Evolutionary conservation across 2,888 invertebrate genomes (phyloP).

Genomic region (Sinodicranocentrus sp.): DNA sequence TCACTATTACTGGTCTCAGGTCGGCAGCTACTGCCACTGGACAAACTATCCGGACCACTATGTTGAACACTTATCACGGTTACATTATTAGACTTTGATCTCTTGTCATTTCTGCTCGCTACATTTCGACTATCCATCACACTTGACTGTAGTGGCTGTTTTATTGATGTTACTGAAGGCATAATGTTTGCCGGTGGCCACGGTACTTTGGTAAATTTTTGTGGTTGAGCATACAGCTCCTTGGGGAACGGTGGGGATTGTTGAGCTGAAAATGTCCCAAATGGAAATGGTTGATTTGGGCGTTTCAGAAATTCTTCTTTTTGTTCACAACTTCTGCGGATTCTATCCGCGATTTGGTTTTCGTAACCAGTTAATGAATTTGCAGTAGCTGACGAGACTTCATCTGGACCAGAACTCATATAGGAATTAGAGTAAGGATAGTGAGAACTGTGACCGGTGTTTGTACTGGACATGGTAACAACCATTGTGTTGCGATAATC

Average conservation of each 20-base stretch:
- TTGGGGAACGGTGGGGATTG: conserved; percentile 74
- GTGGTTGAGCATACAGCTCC: conserved; percentile 84
- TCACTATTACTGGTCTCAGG: conserved; percentile 64
- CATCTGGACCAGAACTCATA: background rate
- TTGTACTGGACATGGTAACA: conserved; percentile 73
- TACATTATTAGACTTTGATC: conserved; percentile 64
- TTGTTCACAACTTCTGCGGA: conserved; percentile 91
- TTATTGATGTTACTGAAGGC: conserved; percentile 64
- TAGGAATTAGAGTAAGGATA: conserved; percentile 7
- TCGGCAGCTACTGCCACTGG: conserved; percentile 59
- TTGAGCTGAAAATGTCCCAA: conserved; percentile 79
- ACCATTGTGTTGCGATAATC: conserved; percentile 71
- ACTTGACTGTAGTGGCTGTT: conserved; percentile 61
- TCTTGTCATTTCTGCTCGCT: conserved; percentile 34
- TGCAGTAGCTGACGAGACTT: conserved; percentile 27
- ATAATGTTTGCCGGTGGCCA: conserved; percentile 83
- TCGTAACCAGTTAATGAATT: conserved; percentile 71
- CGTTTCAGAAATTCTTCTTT: conserved; percentile 92
- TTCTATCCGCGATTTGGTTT: conserved; percentile 77
- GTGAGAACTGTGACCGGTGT: conserved; percentile 47
- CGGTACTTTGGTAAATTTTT: conserved; percentile 85
- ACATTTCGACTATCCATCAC: conserved; percentile 26
- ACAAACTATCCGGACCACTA: conserved; percentile 63
- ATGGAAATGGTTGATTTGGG: conserved; percentile 82
- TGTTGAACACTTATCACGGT: conserved; percentile 73